Base-by-base conservation (phyloP, 2,888 invertebrate species). In the Andrena chrysosceles region DNA sequence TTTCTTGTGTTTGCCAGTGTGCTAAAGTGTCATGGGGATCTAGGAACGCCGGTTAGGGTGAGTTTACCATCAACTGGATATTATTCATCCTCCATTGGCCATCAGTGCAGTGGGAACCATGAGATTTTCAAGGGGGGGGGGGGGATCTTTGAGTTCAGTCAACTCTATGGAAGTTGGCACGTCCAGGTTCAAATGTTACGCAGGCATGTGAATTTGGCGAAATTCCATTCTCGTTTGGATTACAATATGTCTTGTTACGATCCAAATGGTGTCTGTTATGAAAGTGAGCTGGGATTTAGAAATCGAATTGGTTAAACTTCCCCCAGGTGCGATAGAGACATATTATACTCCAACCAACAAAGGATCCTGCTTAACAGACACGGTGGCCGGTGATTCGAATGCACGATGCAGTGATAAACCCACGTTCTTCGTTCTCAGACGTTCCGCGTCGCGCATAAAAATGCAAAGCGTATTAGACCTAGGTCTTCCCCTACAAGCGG, bases 11-110 rank as follows among this genome's bases (percentile, higher is more conserved):
- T 85, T 81, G 67, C 26, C 84, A 69, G 87, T 89, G 90, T 88
- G 79, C 75, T 68, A 84, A 42, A 90, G 90, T 91, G 90, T 84
- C 85, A 91, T 91, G 91, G 86, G 90, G 89, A 91, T 91, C 86
- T 91, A 91, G 86, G 86, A 86, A 81, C 78, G 66, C 77, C 83
- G 76, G 85, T 63, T 66, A 86, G 84, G 89, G 90, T 89, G 80
- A 90, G 89, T 88, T 66, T 74, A 7, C 7, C 20, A n/a, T 35
- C 42, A 16, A 42, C 42, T 35, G n/a, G 33, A 48, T 20, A 6
- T 2, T 20, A n/a, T 35, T 35, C 29, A 16, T 56, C 16, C 16
- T 10, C 23, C 31, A 16, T 20, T 16, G 23, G 13, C 3, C 20
- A 23, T 8, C 23, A 3, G 4, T 13, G 5, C 0, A 16, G 23